phyloP scores from a whole-genome alignment of 1,140 invertebrate species.

The Drosophila erecta region DNA sequence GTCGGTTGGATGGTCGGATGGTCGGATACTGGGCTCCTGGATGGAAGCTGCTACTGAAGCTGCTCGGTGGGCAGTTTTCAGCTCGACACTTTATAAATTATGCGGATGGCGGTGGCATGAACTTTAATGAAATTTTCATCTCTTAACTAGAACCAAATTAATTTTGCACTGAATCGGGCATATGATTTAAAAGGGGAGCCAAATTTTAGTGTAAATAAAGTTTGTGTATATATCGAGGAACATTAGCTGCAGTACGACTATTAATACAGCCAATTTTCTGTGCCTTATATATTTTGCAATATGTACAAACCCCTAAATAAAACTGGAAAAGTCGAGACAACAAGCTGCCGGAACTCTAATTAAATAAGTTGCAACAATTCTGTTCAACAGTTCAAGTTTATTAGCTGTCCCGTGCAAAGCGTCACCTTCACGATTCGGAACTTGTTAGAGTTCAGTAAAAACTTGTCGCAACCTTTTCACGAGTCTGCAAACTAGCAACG shows the following conservation, averaged over 20 bases:
- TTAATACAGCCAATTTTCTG: background rate
- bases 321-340: slow-evolving; percentile 4
- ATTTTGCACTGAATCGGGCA: slow-evolving; percentile 4
- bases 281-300: too few relatives aligned
- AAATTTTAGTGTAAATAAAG: background rate
- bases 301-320: background rate
- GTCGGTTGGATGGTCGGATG: slow-evolving; percentile 11
- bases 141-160: slow-evolving; percentile 30
- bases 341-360: slow-evolving; percentile 9
- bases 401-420: slow-evolving; percentile 8
- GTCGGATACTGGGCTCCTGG: slow-evolving; percentile 4
- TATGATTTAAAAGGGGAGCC: background rate
- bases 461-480: slow-evolving; percentile 34
- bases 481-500: slow-evolving; percentile 35
- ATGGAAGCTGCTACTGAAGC: slow-evolving; percentile 5
- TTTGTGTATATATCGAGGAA: background rate
- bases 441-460: slow-evolving; percentile 23
- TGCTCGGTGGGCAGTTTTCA: slow-evolving; percentile 46
- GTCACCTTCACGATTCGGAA: slow-evolving; percentile 35
- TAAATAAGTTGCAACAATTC: slow-evolving; percentile 33
- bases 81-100: slow-evolving; percentile 81
- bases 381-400: slow-evolving; percentile 24
- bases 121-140: slow-evolving; percentile 67
- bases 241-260: background rate
- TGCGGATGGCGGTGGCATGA: slow-evolving; percentile 43